Evolutionary conservation across 2,888 invertebrate genomes (phyloP).

Genomic region (Lasioglossum lativentre): DNA sequence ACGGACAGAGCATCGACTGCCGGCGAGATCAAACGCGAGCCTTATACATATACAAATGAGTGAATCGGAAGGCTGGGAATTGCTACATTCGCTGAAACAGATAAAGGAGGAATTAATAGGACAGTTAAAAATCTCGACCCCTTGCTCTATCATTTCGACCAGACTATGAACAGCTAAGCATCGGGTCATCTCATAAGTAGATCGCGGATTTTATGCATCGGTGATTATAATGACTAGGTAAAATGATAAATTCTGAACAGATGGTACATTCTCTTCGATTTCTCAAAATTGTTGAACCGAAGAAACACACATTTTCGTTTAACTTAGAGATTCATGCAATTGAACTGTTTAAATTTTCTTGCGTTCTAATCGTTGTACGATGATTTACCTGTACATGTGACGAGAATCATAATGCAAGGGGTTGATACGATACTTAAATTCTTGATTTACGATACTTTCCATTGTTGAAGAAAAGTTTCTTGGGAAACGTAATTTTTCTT

Average conservation of each 20-base stretch:
- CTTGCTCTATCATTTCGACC: not conserved
- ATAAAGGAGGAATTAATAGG: not conserved
- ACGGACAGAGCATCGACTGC: slow-evolving; percentile 66
- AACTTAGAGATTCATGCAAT: not conserved
- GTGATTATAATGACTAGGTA: not conserved
- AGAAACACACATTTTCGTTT: not conserved
- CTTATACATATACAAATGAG: slow-evolving; percentile 46
- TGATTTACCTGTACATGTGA: too few relatives aligned
- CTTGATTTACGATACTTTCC: not conserved
- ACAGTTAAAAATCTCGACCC: not conserved
- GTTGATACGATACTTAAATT: not conserved
- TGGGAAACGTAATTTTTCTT: slow-evolving; percentile 7
- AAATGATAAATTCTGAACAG: not conserved
- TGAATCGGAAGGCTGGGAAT: not conserved
- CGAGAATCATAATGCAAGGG: not conserved
- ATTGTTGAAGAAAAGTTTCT: not conserved
- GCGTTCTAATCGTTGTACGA: too few relatives aligned
- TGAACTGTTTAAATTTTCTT: too few relatives aligned
- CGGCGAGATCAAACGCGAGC: slow-evolving; percentile 42
- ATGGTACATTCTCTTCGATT: not conserved
- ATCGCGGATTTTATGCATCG: not conserved
- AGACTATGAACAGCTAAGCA: not conserved
- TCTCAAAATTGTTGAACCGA: not conserved
- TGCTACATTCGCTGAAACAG: not conserved
- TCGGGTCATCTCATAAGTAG: not conserved